Base-by-base conservation (phyloP, 2,888 invertebrate species). In the Slavum lentiscoides region DNA sequence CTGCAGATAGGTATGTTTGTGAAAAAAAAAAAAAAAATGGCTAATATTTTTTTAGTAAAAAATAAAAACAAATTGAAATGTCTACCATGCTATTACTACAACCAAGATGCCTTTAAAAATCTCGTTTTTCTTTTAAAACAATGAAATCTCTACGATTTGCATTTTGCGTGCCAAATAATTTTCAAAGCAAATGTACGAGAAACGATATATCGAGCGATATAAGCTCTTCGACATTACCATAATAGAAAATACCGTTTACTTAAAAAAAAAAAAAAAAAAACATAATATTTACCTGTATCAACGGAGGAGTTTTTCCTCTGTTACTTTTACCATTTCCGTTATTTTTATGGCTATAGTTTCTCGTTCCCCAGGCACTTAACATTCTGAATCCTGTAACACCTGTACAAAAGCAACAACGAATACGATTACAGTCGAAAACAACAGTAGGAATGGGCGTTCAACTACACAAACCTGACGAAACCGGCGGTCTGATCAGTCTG, bases 321-420 rank as follows among this genome's bases (percentile, higher is more conserved):
- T 55, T 62, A 21, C 55, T 77, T 77, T 70, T 77, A 49, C 49
- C 61, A 69, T 53, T 15, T 21, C 70, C 70, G 55, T 70, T 80
- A 17, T 70, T 80, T 80, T 70, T 69, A 64, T 70, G 64, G 21
- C 80, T 72, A 43, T 72, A 70, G 62, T 70, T 62, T 70, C 64
- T 80, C 58, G 19, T 72, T 30, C 64, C 58, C 72, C 70, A 80
- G 9, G 62, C 23, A 80, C 23, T 66, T 55, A 80, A 8, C 30
- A 80, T 39, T 23, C 17, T 64, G 15, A 39, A 9, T n/a, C 80
- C 80, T 72, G 11, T 9, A 64, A 72, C 37, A 72, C 80, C 70
- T 80, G 17, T 9, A 64, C 64, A 62, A 66, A 64, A 7, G n/a
- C 6, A 19, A 13, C 1, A 23, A 55, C 19, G 19, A 62, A 61